A percentile compares a stretch with the other conserved stretches of the same genome.
Evolutionary conservation across 2,888 invertebrate genomes (phyloP).

Genomic region (Leptopterna dolabrata): DNA sequence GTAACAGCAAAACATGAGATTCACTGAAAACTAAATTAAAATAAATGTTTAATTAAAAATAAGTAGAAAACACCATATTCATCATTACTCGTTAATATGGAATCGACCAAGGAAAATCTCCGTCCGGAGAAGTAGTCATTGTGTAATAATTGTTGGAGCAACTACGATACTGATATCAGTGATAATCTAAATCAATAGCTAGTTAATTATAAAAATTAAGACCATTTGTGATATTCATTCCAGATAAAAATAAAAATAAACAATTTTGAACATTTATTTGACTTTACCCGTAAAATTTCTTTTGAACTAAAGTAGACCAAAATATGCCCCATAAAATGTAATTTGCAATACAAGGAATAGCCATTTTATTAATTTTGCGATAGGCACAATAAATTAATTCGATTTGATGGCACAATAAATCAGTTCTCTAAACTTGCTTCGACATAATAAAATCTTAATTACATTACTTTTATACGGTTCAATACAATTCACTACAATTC

Average conservation of each 20-base stretch:
- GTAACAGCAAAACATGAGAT: not conserved
- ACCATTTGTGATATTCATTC: too few species aligned
- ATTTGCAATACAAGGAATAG: too few species aligned
- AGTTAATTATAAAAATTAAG: too few species aligned
- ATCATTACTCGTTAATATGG: not conserved
- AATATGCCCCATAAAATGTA: too few species aligned
- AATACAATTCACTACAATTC: not conserved
- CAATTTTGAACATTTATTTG: not conserved
- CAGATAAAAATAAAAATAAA: too few species aligned
- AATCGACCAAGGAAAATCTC: not conserved
- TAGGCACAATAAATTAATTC: not conserved
- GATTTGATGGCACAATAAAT: not conserved
- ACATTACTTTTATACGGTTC: too few species aligned
- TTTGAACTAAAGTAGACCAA: not conserved
- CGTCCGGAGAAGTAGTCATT: too few species aligned
- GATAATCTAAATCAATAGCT: too few species aligned
- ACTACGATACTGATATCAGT: too few species aligned
- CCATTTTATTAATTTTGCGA: not conserved
- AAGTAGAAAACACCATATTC: not conserved
- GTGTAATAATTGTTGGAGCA: too few species aligned
- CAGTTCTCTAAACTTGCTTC: too few species aligned
- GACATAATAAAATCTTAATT: too few species aligned
- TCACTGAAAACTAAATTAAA: not conserved
- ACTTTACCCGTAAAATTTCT: not conserved
- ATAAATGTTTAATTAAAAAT: not conserved